Base-by-base conservation (phyloP, 2,888 invertebrate species). In the Liopterus haemorrhoidalis region DNA sequence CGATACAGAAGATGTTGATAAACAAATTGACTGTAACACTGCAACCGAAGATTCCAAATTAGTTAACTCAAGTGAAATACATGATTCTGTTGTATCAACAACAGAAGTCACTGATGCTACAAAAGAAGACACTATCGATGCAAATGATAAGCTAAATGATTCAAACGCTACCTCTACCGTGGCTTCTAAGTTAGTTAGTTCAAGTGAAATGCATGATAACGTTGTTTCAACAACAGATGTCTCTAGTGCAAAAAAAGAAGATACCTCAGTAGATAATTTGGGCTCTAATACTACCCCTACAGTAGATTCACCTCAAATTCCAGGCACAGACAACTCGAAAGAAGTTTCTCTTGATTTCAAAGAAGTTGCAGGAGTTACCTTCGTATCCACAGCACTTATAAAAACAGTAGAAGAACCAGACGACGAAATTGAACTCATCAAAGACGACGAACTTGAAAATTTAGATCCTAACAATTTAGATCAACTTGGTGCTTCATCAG, bases 111-210 rank as follows among this genome's bases (percentile, higher is more conserved):
- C n/a, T 12, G 11, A 9, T n/a, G 15, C 3, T 27, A 35, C 19
- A 12, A 6, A 11, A 2, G 20, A 6, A 14, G 9, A 5, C 18
- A 11, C 9, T 33, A 30, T 24, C 15, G 12, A 2, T 33, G 24
- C 22, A 2, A 8, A 42, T 5, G 4, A 20, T 20, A 21, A 28
- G 15, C 8, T 8, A 41, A 28, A 20, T 15, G 12, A 18, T 14
- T 14, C 16, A 22, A 9, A 12, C 30, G 32, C 18, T 25, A 5
- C 57, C 52, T 43, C 55, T 57, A 28, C 55, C 57, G 33, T 48
- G 54, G 15, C 9, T 47, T 33, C 51, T 27, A 40, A 38, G 22
- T 18, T 11, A 30, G 28, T 8, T 14, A 39, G 18, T 5, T 12
- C 32, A 8, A 21, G 22, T 8, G 38, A 21, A 11, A 25, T 15